A percentile compares a stretch with the other conserved stretches of the same genome.
phyloP scores from a whole-genome alignment of 2,113 vertebrate species.

The Coreoperca whiteheadi region DNA sequence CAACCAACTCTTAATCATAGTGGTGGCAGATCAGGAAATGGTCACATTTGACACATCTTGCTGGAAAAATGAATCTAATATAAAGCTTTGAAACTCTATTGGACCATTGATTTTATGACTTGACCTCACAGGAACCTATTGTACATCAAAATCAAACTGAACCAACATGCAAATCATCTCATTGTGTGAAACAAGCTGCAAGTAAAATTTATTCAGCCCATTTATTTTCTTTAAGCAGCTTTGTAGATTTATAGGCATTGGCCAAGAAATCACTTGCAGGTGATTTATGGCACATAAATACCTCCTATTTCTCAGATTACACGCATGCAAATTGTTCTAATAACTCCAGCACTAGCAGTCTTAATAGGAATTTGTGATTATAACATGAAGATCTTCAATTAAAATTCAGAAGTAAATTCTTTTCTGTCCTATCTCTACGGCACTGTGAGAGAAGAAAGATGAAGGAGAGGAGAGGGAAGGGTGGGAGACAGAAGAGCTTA shows the following conservation, averaged over 20 bases:
- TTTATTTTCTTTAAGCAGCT: too few species aligned
- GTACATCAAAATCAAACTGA: neutral
- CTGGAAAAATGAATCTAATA: too few species aligned
- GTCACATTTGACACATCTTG: too few species aligned
- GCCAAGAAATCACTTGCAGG: neutral
- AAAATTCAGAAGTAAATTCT: slow-evolving; percentile 39
- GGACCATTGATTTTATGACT: neutral
- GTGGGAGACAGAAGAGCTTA: neutral
- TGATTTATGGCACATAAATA: slow-evolving; percentile 15
- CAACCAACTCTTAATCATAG: too few species aligned
- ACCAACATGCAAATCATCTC: neutral
- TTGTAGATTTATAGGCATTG: neutral
- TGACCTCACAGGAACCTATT: neutral
- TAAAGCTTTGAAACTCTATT: neutral
- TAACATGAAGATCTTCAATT: slow-evolving; percentile 37
- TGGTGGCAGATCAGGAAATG: too few species aligned
- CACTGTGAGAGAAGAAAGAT: neutral
- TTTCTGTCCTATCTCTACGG: slow-evolving; percentile 26
- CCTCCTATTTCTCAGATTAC: slow-evolving; percentile 35
- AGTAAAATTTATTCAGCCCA: neutral
- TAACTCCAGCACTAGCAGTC: slow-evolving; percentile 21
- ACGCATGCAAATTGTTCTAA: slow-evolving; percentile 29
- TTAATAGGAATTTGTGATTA: slow-evolving; percentile 41
- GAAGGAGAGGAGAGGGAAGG: neutral
- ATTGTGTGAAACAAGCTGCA: neutral